Conservation (phyloP, 2,797 vertebrate genomes). For the Varecia variegata region DNA sequence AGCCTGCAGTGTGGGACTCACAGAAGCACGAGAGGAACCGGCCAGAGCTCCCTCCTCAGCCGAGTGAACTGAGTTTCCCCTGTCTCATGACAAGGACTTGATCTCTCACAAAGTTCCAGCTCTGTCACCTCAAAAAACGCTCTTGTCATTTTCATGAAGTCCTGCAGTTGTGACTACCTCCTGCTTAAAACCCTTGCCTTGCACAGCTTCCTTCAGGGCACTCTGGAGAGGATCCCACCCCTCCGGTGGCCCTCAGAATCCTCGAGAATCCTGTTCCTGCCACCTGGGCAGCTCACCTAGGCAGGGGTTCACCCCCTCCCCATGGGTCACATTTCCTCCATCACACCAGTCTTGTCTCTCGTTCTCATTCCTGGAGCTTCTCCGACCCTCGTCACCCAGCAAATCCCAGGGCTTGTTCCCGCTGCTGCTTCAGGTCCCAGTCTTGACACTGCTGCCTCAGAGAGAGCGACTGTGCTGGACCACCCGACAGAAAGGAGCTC, state of each 20-base stretch:
- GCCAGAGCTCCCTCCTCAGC: background rate
- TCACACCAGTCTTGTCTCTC: background rate
- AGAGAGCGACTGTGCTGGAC: background rate
- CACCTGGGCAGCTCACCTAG: background rate
- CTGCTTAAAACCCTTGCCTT: background rate
- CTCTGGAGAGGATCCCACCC: background rate
- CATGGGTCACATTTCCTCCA: background rate
- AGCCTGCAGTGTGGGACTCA: background rate
- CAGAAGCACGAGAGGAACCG: background rate
- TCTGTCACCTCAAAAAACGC: background rate
- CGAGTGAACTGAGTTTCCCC: background rate
- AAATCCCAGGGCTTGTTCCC: background rate
- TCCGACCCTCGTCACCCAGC: background rate
- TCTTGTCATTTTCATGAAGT: background rate
- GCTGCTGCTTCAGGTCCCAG: background rate
- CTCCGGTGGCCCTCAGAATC: background rate
- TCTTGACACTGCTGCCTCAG: background rate
- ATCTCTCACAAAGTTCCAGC: background rate
- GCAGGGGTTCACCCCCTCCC: too few relatives aligned
- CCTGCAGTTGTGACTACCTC: background rate
- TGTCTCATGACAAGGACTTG: background rate
- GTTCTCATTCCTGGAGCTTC: background rate
- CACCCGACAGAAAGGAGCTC: background rate
- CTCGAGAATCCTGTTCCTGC: background rate
- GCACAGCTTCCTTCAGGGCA: background rate